Percentiles rank a stretch among this genome's conserved stretches.
Evolutionary conservation across 2,888 invertebrate species (phyloP).

Genomic region (Ichneumoninae sp.): DNA sequence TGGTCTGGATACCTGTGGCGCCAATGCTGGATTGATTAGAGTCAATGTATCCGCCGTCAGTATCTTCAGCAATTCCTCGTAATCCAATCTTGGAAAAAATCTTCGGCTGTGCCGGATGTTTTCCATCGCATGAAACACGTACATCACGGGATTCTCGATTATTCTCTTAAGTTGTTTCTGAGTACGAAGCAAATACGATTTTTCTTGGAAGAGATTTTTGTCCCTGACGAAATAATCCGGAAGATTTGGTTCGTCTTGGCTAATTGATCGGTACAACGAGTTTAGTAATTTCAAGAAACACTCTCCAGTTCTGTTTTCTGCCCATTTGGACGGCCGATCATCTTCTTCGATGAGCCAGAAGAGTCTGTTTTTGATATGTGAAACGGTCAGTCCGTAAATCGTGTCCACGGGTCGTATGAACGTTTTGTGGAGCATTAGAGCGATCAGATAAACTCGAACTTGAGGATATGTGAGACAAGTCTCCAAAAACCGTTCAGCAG

Average conservation of each 20-base stretch:
- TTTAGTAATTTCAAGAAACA: conserved; percentile 88
- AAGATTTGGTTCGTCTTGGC: conserved; percentile 86
- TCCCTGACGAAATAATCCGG: conserved; percentile 91
- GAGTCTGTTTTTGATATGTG: conserved; percentile 90
- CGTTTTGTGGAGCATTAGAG: conserved; percentile 89
- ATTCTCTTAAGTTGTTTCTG: conserved; percentile 89
- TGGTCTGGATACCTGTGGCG: not conserved
- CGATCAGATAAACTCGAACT: conserved; percentile 89
- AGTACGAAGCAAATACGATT: conserved; percentile 87
- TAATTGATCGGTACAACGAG: conserved; percentile 88
- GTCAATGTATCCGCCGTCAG: conserved; percentile 86
- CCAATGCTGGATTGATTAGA: conserved; percentile 75
- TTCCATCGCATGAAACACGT: conserved; percentile 89
- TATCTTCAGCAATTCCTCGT: conserved; percentile 87
- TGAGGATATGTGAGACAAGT: conserved; percentile 90
- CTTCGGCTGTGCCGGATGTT: conserved; percentile 88
- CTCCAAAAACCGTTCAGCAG: conserved; percentile 91
- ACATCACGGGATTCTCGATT: conserved; percentile 90
- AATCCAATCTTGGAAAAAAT: conserved; percentile 89
- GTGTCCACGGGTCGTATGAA: conserved; percentile 89
- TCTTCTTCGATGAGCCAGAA: conserved; percentile 92
- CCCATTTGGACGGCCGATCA: conserved; percentile 89
- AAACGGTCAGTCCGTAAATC: conserved; percentile 88
- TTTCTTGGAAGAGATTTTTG: conserved; percentile 90
- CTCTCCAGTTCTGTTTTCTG: conserved; percentile 90